Percentiles rank a stretch among this genome's conserved stretches.
Conservation (phyloP, 2,113 vertebrate species). For the Ursus arctos region DNA sequence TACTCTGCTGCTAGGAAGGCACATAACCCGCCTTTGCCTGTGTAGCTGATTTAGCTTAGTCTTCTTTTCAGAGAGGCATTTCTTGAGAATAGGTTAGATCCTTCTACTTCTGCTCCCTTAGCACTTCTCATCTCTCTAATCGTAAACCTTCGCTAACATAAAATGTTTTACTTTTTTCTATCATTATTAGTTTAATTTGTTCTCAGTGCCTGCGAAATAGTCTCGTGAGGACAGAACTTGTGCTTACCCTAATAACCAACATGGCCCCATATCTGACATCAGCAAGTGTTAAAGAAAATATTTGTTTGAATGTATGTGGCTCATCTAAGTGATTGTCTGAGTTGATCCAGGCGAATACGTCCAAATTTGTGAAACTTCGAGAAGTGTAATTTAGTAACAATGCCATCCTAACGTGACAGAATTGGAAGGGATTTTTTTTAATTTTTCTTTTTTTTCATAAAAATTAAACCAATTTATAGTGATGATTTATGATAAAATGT, state of each 20-base stretch:
- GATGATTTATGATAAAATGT: background rate
- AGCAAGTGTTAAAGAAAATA: background rate
- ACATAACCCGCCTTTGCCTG: background rate
- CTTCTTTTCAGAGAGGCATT: background rate
- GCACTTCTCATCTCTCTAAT: background rate
- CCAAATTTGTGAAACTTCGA: background rate
- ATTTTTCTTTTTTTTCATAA: background rate
- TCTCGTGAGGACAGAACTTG: background rate
- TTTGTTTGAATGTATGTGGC: background rate
- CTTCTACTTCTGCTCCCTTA: background rate
- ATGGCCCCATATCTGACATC: background rate
- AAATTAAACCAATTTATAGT: constrained; percentile 11
- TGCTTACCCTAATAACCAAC: background rate
- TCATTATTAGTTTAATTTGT: background rate
- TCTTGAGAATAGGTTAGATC: background rate
- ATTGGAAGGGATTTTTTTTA: background rate
- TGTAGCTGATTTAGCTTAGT: background rate
- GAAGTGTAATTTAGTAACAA: background rate
- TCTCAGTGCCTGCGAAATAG: background rate
- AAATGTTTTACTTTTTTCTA: background rate
- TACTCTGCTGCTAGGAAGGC: background rate
- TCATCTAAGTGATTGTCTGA: background rate
- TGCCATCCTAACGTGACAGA: background rate
- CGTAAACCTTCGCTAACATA: background rate
- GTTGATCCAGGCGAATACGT: background rate